Evolutionary conservation across 2,113 vertebrate species (phyloP).

Genomic region (Pachypanchax playfairii): DNA sequence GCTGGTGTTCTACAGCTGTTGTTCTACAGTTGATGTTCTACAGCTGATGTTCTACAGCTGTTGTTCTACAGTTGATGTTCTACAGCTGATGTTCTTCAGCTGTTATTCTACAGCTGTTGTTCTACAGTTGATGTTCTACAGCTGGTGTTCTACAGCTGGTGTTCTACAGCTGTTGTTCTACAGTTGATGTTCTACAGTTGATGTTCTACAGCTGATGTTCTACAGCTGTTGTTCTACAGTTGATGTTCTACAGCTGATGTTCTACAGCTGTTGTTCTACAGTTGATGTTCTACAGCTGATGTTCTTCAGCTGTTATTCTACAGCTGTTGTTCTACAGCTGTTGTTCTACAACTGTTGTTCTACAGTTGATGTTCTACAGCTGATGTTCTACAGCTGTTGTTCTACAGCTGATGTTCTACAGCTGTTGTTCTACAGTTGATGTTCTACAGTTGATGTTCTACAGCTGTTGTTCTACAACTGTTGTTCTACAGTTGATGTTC

Average conservation of each 20-base stretch:
- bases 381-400: conserved; percentile 26
- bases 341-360: conserved; percentile 28
- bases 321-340: conserved; percentile 25
- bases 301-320: conserved; percentile 11
- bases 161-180: conserved; percentile 11
- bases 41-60: conserved; percentile 25
- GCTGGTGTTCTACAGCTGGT: conserved; percentile 17
- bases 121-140: conserved; percentile 24
- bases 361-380: conserved; percentile 3
- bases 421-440: too few species aligned
- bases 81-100: conserved; percentile 21
- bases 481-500: conserved; percentile 20
- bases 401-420: conserved; percentile 25
- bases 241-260: conserved; percentile 26
- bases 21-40: too few species aligned
- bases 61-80: too few species aligned
- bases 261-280: too few species aligned
- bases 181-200: conserved; percentile 25
- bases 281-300: conserved; percentile 24
- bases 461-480: conserved; percentile 10
- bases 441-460: conserved; percentile 28
- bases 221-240: too few species aligned
- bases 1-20: conserved; percentile 27
- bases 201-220: conserved; percentile 28
- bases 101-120: too few species aligned